Percentiles rank a stretch among this genome's conserved stretches.
phyloP scores from a whole-genome alignment of 1,140 invertebrate genomes.

The Asbolus verrucosus region DNA sequence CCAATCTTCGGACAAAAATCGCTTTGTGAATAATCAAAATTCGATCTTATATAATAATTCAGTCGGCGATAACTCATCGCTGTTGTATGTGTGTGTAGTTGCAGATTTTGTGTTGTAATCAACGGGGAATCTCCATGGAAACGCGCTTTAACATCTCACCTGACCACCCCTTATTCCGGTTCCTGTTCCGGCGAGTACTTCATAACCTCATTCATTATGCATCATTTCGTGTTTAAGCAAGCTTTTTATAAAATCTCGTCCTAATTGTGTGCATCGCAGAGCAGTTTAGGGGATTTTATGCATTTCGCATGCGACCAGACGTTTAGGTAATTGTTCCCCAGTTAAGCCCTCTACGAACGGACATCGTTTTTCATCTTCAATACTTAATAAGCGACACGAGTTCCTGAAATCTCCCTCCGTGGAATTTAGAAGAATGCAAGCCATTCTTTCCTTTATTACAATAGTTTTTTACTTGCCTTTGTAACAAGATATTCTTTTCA shows the following conservation, averaged over 20 bases:
- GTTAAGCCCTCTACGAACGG: conserved; percentile 1
- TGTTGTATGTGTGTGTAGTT: no score
- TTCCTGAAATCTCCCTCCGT: conserved; percentile 28
- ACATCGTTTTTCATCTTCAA: conserved; percentile 36
- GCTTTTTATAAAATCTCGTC: conserved; percentile 51
- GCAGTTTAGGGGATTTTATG: conserved; percentile 50
- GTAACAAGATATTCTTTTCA: conserved; percentile 14
- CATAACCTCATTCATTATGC: conserved; percentile 57
- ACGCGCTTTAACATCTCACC: conserved; percentile 53
- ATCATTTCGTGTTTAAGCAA: conserved; percentile 56
- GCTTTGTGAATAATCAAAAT: conserved; percentile 31
- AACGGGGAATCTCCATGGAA: conserved; percentile 46
- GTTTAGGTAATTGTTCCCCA: conserved; percentile 2
- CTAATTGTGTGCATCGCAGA: conserved; percentile 51
- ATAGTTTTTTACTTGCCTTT: not conserved
- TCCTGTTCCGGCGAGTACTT: conserved; percentile 54
- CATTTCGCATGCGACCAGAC: conserved; percentile 5
- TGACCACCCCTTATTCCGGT: conserved; percentile 49
- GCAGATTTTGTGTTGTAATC: conserved; percentile 43
- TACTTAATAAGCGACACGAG: conserved; percentile 34
- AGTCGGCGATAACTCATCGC: no score
- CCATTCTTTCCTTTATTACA: conserved; percentile 3
- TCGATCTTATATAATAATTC: no score
- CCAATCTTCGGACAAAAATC: not conserved
- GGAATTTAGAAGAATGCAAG: conserved; percentile 28